phyloP scores from a whole-genome alignment of 2,113 vertebrate species.

The Chitala chitala region DNA sequence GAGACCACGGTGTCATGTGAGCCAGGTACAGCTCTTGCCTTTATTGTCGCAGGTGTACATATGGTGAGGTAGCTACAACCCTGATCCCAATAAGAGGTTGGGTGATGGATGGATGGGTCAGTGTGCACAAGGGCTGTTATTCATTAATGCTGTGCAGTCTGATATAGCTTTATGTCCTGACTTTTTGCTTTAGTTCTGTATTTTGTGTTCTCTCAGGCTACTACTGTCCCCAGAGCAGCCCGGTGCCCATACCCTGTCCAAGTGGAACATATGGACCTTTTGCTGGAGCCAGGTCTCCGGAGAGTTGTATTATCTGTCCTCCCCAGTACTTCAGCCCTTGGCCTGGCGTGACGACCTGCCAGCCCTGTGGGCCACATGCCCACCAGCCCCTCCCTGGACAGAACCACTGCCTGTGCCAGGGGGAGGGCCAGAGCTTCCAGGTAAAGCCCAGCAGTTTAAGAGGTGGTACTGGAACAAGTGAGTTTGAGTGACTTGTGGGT shows the following conservation, averaged over 20 bases:
- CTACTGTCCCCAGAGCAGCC: constrained; percentile 58
- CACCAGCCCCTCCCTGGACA: constrained; percentile 71
- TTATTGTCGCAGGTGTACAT: not conserved
- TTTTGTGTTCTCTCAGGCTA: constrained; percentile 54
- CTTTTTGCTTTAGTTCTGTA: not conserved
- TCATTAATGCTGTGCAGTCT: not conserved
- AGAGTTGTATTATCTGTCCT: constrained; percentile 68
- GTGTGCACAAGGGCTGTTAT: too few species aligned
- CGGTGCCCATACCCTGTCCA: constrained; percentile 59
- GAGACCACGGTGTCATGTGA: constrained; percentile 35
- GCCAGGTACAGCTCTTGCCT: constrained; percentile 49
- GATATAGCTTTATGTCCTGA: not conserved
- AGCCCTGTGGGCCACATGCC: constrained; percentile 70
- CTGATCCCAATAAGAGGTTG: too few species aligned
- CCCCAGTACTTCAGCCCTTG: constrained; percentile 66
- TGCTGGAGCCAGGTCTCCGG: constrained; percentile 28
- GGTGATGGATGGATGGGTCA: too few species aligned
- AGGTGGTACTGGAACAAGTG: too few species aligned
- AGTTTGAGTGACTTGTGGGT: too few species aligned
- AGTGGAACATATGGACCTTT: constrained; percentile 67
- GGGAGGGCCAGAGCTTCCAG: constrained; percentile 72
- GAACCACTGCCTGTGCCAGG: constrained; percentile 61
- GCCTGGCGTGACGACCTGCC: constrained; percentile 54
- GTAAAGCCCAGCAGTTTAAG: too few species aligned
- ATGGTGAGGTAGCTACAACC: not conserved